These are phyloP conservation scores for Mesopsocus fuscifrons DNA, from an alignment of 2,888 invertebrate genomes.

Conservation along the genomic window DNA sequence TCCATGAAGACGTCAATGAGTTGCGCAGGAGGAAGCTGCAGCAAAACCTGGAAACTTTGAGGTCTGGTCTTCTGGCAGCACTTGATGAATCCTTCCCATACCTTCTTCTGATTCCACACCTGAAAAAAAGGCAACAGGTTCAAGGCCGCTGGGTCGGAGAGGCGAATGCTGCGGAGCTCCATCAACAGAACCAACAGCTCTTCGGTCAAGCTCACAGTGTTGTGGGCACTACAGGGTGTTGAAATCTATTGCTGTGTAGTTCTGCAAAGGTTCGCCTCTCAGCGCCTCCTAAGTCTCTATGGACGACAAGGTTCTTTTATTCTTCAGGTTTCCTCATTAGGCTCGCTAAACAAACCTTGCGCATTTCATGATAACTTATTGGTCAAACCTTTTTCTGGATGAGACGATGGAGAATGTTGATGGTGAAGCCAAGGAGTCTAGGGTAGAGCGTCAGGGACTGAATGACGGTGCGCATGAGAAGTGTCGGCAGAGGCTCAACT, in stretches of 20 bases:
- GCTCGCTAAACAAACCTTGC: constrained; percentile 9
- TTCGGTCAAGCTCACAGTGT: no score
- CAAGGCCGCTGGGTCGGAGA: no score
- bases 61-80: constrained; percentile 85
- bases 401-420: constrained; percentile 75
- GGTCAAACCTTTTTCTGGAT: constrained; percentile 58
- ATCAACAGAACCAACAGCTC: no score
- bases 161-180: no score
- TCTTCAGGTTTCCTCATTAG: no score
- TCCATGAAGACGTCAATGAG: constrained; percentile 49
- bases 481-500: constrained; percentile 70
- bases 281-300: no score
- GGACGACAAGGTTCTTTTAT: no score
- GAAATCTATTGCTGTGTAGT: no score
- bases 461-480: constrained; percentile 92
- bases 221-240: no score
- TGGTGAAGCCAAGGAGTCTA: constrained; percentile 64
- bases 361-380: no score
- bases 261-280: no score
- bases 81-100: constrained; percentile 96
- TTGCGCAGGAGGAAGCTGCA: constrained; percentile 57
- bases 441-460: constrained; percentile 84
- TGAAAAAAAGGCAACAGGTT: no score
- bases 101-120: constrained; percentile 91
- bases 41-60: constrained; percentile 59